Conservation (phyloP, 2,797 vertebrate species). For the Sus cebifrons region DNA sequence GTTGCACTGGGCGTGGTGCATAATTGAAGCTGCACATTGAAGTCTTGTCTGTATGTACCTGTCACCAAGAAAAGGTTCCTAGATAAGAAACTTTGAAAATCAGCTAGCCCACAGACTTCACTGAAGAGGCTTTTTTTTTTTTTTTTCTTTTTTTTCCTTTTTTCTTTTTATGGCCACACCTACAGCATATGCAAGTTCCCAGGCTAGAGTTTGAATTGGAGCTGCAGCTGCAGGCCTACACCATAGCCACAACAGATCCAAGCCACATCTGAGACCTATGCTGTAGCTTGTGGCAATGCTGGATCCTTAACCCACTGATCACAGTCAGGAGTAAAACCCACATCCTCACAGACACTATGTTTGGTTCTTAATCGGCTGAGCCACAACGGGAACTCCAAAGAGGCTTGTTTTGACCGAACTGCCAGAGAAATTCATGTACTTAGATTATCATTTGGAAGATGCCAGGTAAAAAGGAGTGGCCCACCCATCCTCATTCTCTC, state of each 20-base stretch:
- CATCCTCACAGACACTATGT: too few species aligned
- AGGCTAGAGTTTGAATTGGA: too few species aligned
- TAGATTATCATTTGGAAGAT: background rate
- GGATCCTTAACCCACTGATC: too few species aligned
- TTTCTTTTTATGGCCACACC: too few species aligned
- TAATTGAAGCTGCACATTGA: background rate
- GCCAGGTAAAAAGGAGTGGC: background rate
- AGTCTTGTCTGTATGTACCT: constrained; percentile 34
- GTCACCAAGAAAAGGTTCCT: background rate
- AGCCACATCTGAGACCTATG: too few species aligned
- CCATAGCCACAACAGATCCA: too few species aligned
- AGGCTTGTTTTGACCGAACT: background rate
- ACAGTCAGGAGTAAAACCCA: too few species aligned
- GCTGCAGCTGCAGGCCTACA: too few species aligned
- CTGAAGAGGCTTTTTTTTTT: constrained; percentile 48
- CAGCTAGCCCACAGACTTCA: background rate
- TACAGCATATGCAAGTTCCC: too few species aligned
- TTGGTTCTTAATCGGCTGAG: too few species aligned
- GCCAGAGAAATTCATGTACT: background rate
- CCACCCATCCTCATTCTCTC: background rate
- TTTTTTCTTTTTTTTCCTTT: background rate
- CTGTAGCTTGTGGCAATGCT: too few species aligned
- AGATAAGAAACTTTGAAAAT: background rate
- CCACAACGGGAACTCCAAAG: background rate
- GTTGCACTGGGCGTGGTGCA: constrained; percentile 18